Evolutionary conservation across 2,888 invertebrate species (phyloP).

Genomic region (Drosophila recens): DNA sequence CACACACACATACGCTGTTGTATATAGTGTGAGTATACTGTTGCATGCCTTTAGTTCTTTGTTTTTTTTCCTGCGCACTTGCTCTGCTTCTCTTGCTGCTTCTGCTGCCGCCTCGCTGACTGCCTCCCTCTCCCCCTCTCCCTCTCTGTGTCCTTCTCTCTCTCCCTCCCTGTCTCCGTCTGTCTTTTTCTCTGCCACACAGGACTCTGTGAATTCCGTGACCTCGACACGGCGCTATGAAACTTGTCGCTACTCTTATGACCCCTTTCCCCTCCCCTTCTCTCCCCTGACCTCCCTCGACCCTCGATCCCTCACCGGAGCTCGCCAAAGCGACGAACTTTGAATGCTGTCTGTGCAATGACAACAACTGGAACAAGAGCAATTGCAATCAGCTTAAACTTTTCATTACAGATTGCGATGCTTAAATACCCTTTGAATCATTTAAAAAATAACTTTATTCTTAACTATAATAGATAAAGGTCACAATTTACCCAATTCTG

Average conservation of each 20-base stretch:
- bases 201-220: slow-evolving; percentile 66
- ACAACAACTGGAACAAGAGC: slow-evolving; percentile 42
- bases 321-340: slow-evolving; percentile 65
- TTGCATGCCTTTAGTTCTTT: slow-evolving; percentile 67
- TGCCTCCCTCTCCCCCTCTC: neutral
- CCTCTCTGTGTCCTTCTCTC: neutral
- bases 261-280: slow-evolving; percentile 5
- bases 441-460: neutral
- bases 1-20: slow-evolving; percentile 26
- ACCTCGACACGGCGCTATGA: slow-evolving; percentile 66
- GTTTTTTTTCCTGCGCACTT: slow-evolving; percentile 59
- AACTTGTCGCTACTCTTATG: slow-evolving; percentile 65
- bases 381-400: slow-evolving; percentile 6
- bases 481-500: neutral
- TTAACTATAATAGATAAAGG: neutral
- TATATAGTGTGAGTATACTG: slow-evolving; percentile 40
- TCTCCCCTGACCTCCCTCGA: neutral
- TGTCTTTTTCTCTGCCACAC: neutral
- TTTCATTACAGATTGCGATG: neutral
- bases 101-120: slow-evolving; percentile 24
- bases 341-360: slow-evolving; percentile 53
- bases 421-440: slow-evolving; percentile 26
- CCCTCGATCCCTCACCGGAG: slow-evolving; percentile 19
- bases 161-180: neutral
- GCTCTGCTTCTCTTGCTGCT: slow-evolving; percentile 50